Evolutionary conservation across 2,113 vertebrate species (phyloP).

Genomic region (Paralichthys olivaceus): DNA sequence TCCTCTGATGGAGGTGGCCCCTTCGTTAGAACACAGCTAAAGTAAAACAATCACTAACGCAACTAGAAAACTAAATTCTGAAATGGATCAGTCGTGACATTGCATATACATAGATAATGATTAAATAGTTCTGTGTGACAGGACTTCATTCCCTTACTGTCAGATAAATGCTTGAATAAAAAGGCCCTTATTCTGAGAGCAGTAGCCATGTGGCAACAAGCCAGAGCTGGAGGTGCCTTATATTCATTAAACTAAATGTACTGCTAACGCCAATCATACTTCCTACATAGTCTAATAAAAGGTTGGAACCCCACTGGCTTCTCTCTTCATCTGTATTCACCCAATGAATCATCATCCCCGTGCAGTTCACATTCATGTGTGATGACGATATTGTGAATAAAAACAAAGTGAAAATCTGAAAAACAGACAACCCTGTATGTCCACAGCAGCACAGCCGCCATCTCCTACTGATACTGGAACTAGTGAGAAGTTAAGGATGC

Average conservation of each 20-base stretch:
- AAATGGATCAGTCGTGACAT: neutral
- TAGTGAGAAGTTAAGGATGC: slow-evolving; percentile 39
- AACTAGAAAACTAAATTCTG: no score
- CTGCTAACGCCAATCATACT: neutral
- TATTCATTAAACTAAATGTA: neutral
- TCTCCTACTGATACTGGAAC: slow-evolving; percentile 35
- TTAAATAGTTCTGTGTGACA: no score
- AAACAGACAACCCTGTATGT: neutral
- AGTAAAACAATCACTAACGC: no score
- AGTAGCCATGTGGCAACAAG: neutral
- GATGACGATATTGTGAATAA: neutral
- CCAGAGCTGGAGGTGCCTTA: neutral
- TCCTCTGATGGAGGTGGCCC: no score
- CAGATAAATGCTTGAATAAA: slow-evolving; percentile 29
- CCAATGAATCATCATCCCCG: neutral
- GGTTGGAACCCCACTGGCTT: neutral
- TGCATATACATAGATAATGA: neutral
- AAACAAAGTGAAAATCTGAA: neutral
- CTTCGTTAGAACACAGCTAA: no score
- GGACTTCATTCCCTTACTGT: slow-evolving; percentile 12
- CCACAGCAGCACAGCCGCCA: slow-evolving; percentile 6
- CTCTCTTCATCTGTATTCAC: neutral
- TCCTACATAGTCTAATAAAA: neutral
- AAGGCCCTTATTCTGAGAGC: slow-evolving; percentile 31
- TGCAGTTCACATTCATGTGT: neutral